phyloP scores from a whole-genome alignment of 2,888 invertebrate genomes.

The Heteropelma amictum region DNA sequence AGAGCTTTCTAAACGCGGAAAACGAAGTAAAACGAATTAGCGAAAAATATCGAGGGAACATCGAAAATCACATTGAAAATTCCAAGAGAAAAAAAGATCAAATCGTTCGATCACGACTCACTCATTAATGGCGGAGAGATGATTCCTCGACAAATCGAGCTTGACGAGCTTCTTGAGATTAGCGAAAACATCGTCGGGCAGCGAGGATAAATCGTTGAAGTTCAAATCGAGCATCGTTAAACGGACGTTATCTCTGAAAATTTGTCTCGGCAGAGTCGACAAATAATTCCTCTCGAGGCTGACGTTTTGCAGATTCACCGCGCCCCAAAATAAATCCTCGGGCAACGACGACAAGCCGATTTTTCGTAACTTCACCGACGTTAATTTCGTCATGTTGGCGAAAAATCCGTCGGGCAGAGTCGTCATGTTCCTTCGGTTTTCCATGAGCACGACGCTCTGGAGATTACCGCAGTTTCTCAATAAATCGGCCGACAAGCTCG shows the following conservation, averaged over 20 bases:
- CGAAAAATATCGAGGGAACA: not conserved
- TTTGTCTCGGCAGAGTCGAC: constrained; percentile 80
- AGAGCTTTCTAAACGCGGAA: constrained; percentile 73
- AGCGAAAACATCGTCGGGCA: constrained; percentile 82
- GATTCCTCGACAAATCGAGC: constrained; percentile 84
- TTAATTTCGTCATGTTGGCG: constrained; percentile 81
- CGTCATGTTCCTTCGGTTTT: constrained; percentile 78
- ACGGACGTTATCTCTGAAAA: constrained; percentile 83
- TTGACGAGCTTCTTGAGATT: constrained; percentile 80
- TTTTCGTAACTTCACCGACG: constrained; percentile 80
- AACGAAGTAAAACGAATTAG: constrained; percentile 16
- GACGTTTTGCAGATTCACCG: constrained; percentile 81
- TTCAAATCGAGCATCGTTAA: constrained; percentile 83
- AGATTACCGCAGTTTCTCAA: constrained; percentile 81
- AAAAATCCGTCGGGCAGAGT: constrained; percentile 82
- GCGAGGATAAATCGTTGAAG: constrained; percentile 81
- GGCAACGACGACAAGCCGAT: constrained; percentile 82
- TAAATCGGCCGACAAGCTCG: constrained; percentile 80
- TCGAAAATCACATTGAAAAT: no score
- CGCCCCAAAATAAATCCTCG: constrained; percentile 82
- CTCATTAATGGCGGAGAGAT: constrained; percentile 81
- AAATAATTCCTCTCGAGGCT: constrained; percentile 80
- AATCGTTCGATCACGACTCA: constrained; percentile 74
- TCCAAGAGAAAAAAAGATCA: no score
- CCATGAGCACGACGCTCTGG: constrained; percentile 74